These are phyloP conservation scores for Solea senegalensis DNA, from an alignment of 2,113 vertebrate genomes.

Conservation along the genomic window DNA sequence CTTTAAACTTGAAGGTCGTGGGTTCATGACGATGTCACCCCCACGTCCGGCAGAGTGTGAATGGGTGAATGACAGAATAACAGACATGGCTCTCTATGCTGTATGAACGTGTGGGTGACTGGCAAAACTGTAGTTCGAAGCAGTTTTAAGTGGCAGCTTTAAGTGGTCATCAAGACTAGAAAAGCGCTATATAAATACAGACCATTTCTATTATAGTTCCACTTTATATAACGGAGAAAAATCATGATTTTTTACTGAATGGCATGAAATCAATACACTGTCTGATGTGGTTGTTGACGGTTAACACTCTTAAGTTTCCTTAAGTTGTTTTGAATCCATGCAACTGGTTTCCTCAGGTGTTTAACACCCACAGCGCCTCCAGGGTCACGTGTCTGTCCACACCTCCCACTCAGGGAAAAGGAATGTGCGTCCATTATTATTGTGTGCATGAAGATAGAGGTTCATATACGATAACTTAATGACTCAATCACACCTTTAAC, in stretches of 20 bases:
- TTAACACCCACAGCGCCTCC: conserved; percentile 38
- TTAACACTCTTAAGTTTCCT: conserved; percentile 19
- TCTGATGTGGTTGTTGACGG: conserved; percentile 22
- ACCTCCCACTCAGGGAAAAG: conserved; percentile 35
- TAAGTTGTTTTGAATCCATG: conserved; percentile 38
- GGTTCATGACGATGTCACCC: too few species aligned
- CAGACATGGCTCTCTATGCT: too few species aligned
- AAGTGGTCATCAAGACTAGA: too few species aligned
- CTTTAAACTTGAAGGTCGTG: too few species aligned
- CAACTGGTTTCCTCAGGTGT: conserved; percentile 17
- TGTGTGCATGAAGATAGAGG: not conserved
- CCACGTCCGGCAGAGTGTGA: too few species aligned
- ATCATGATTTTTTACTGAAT: conserved; percentile 6
- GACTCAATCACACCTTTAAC: too few species aligned
- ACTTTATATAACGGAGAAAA: not conserved
- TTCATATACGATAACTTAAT: not conserved
- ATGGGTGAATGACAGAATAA: too few species aligned
- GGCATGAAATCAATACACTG: conserved; percentile 6
- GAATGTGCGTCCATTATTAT: conserved; percentile 11
- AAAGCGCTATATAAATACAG: too few species aligned
- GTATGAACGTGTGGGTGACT: too few species aligned
- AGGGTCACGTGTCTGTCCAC: conserved; percentile 39
- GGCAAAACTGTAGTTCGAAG: too few species aligned
- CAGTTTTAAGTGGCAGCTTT: too few species aligned
- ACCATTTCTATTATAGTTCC: too few species aligned